Evolutionary conservation across 1,140 invertebrate genomes (phyloP).

Genomic region (Drosophila pectinifera): DNA sequence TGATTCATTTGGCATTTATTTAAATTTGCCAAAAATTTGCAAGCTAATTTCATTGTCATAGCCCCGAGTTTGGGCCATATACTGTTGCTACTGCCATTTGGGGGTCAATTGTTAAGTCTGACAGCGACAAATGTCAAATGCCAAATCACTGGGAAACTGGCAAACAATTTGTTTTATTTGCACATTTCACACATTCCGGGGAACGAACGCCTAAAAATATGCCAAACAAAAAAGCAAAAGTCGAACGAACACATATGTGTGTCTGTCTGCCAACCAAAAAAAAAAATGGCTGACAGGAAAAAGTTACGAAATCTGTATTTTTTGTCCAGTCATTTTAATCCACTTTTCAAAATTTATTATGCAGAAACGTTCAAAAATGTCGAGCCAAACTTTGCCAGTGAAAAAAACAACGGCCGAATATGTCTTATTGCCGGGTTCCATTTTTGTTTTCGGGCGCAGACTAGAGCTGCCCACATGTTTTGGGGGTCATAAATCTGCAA

Average conservation of each 20-base stretch:
- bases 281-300: conserved; percentile 9
- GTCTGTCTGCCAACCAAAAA: neutral
- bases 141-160: conserved; percentile 55
- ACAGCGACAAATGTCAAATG: conserved; percentile 78
- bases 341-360: conserved; percentile 78
- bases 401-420: conserved; percentile 8
- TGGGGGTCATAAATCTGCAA: conserved; percentile 71
- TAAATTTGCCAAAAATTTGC: conserved; percentile 46
- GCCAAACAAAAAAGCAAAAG: conserved; percentile 54
- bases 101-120: conserved; percentile 73
- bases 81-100: conserved; percentile 44
- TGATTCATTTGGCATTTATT: conserved; percentile 54
- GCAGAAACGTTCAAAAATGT: conserved; percentile 69
- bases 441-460: conserved; percentile 23
- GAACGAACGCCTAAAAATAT: conserved; percentile 66
- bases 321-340: conserved; percentile 63
- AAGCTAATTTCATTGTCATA: conserved; percentile 50
- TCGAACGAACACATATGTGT: conserved; percentile 18
- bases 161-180: conserved; percentile 58
- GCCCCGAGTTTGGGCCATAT: conserved; percentile 25
- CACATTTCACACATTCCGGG: conserved; percentile 44
- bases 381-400: conserved; percentile 39
- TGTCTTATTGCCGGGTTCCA: conserved; percentile 7
- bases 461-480: conserved; percentile 71
- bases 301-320: conserved; percentile 43